Evolutionary conservation across 2,113 vertebrate genomes (phyloP), one percentile per base, ranked within the genome.

Genomic region (Menura novaehollandiae): DNA sequence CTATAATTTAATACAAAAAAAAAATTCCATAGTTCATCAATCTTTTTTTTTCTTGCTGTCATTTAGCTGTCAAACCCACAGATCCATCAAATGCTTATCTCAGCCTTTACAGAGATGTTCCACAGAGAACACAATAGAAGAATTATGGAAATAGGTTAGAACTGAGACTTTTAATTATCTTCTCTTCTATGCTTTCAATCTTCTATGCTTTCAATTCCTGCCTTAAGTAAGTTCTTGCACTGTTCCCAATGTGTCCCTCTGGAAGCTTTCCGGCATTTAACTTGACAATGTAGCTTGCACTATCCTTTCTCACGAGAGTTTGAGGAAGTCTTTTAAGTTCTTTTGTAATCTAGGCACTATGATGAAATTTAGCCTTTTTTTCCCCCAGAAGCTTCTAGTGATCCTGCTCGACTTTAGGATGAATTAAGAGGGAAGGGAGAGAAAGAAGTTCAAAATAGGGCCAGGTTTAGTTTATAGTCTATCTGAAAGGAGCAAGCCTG

Each of bases 121-220:
- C 66, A 49, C 49, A 85, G 56, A 85, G 78, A 85, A 19, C 44
- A 51, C 26, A 82, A 78, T 51, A 74, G 35, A 90, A 75, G 17
- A 88, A 26, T 44, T 85, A 87, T 81, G 10, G 53, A 94, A 94
- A 80, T 47, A 84, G 27, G 37, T 60, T 52, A 73, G 43, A 47
- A 56, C 46, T 46, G n/a, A 85, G 55, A 78, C 58, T 94, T 86
- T 86, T 52, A 89, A 91, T 93, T 88, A 55, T 86, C 75, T 91
- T 79, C 15, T 64, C 20, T 55, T 87, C 41, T 76, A 9, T 41
- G 30, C 33, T 87, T 87, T 77, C 46, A 78, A 62, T 78, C 39
- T 69, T 52, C 35, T 68, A 9, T 64, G 35, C 53, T 84, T 92
- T 88, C 49, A 85, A 23, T 55, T 32, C 21, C 16, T 39, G 9